Base-by-base conservation (phyloP, 2,888 invertebrate species). In the Gryllus longicercus region DNA sequence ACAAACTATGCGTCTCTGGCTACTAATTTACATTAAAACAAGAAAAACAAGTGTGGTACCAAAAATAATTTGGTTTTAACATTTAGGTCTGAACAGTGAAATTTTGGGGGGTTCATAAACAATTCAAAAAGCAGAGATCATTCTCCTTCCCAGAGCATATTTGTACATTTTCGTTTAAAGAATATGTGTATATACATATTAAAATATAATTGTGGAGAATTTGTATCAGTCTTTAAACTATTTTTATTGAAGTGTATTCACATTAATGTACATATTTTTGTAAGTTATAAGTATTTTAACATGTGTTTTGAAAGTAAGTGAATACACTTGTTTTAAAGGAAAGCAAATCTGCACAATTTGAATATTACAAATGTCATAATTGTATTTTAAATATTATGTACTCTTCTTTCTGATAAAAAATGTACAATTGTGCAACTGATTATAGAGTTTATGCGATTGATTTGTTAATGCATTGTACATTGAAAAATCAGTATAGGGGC, bases 141-240 rank as follows among this genome's bases (percentile, higher is more conserved):
- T 38, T 38, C 38, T 38, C 38, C 38, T 38, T 38, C 38, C 38
- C 38, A 38, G 63, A 3, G n/a, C 63, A 18, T 63, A 63, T 63
- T 63, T 63, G 63, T 63, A 63, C 63, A 63, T 63, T 63, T 63
- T 63, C 63, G n/a, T 63, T 63, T 63, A 63, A 63, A 63, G 63
- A 63, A 63, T 63, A 63, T 63, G 63, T 63, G 63, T 63, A 63
- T 63, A 63, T 63, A 63, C n/a, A 63, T 63, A 63, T 63, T 63
- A 63, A 63, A 63, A 63, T 63, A 63, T 63, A 63, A 63, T 63
- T 63, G 63, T 63, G 63, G n/a, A 63, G 63, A 63, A 63, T 63
- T 63, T 63, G 63, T 63, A 63, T 63, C 16, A 63, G 63, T 63
- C 63, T 63, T 63, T 63, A 63, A 63, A 63, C 63, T 63, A 63